Evolutionary conservation across 2,113 vertebrate species (phyloP).

Genomic region (Vidua chalybeata): DNA sequence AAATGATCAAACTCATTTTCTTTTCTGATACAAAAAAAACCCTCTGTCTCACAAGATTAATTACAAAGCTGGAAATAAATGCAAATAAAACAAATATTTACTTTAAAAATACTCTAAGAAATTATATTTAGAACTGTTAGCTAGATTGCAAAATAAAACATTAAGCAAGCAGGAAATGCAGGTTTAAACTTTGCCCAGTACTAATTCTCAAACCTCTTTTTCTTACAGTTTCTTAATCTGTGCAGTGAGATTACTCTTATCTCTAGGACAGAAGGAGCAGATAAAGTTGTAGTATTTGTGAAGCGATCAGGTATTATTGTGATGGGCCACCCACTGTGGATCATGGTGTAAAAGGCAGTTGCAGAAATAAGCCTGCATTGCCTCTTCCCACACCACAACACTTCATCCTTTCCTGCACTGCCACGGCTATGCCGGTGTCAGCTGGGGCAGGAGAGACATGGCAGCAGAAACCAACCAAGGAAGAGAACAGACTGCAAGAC

Average conservation of each 20-base stretch:
- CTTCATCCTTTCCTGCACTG: rapidly evolving
- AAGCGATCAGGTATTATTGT: rapidly evolving
- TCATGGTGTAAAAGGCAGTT: neutral
- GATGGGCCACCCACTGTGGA: neutral
- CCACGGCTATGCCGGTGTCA: neutral
- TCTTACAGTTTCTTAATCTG: neutral
- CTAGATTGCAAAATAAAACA: slow-evolving; percentile 4
- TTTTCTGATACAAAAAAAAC: neutral
- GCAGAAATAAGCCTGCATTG: neutral
- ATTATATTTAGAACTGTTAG: neutral
- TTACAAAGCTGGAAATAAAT: neutral
- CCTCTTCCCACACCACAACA: rapidly evolving
- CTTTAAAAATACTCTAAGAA: neutral
- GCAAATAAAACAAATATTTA: neutral
- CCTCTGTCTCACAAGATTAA: neutral
- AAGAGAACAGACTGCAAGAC: neutral
- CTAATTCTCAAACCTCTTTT: neutral
- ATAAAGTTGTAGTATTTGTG: neutral
- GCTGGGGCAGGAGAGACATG: neutral
- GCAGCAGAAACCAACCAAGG: neutral
- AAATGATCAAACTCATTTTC: neutral
- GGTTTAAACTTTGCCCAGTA: neutral
- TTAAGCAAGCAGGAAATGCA: neutral
- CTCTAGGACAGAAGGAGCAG: neutral
- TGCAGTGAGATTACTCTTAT: neutral